Conservation (phyloP, 1,140 invertebrate genomes). For the Diorhabda carinulata region DNA sequence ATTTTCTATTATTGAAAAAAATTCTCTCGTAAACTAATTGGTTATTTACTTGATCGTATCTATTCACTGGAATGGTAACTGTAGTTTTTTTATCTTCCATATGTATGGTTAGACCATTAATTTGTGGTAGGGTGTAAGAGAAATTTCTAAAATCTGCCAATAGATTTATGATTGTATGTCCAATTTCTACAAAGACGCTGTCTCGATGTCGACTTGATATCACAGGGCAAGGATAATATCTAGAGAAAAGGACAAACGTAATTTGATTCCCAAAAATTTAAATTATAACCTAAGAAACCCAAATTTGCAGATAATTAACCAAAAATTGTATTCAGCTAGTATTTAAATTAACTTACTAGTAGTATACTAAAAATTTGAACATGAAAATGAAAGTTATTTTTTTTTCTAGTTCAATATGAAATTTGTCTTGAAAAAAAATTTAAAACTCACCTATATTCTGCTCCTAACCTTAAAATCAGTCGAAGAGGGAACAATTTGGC, state of each 20-base stretch:
- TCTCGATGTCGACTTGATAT: slow-evolving; percentile 76
- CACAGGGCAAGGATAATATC: slow-evolving; percentile 81
- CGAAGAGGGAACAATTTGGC: slow-evolving; percentile 79
- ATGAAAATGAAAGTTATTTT: no score
- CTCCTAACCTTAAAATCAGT: slow-evolving; percentile 74
- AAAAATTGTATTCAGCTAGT: no score
- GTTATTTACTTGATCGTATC: slow-evolving; percentile 69
- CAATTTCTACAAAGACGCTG: slow-evolving; percentile 82
- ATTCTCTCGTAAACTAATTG: not conserved
- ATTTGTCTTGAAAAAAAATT: no score
- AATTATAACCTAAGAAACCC: no score
- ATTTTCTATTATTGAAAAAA: not conserved
- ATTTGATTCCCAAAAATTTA: no score
- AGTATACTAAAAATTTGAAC: no score
- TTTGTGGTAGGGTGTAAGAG: slow-evolving; percentile 75
- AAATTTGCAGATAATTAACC: no score
- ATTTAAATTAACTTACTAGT: no score
- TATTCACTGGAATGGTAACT: slow-evolving; percentile 74
- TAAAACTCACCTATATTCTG: slow-evolving; percentile 62
- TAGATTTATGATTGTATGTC: slow-evolving; percentile 87
- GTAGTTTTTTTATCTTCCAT: slow-evolving; percentile 81
- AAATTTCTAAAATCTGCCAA: slow-evolving; percentile 85
- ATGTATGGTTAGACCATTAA: slow-evolving; percentile 75
- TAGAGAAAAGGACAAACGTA: not conserved
- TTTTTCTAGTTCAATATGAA: no score